These are phyloP conservation scores for Gila orcuttii DNA, from an alignment of 2,113 vertebrate genomes.

Conservation along the genomic window DNA sequence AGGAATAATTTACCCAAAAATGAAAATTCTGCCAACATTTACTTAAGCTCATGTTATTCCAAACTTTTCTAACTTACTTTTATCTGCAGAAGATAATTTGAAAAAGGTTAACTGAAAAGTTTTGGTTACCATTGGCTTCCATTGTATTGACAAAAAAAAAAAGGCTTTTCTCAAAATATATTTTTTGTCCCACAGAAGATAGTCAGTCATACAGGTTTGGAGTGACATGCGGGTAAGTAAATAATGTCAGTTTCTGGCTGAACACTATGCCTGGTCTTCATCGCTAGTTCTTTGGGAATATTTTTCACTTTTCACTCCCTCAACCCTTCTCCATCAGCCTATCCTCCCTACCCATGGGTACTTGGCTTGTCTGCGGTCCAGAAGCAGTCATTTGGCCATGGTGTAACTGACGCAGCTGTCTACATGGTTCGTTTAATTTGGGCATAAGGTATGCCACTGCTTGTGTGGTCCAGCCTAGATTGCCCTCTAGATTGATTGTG, in stretches of 20 bases:
- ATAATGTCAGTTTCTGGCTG: conserved; percentile 5
- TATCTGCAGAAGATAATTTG: not conserved
- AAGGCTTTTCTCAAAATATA: not conserved
- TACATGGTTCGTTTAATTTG: conserved; percentile 70
- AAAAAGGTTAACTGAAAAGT: not conserved
- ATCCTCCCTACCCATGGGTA: not conserved
- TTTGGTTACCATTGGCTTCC: not conserved
- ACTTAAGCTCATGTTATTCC: not conserved
- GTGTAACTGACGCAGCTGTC: conserved; percentile 62
- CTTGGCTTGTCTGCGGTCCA: conserved; percentile 26
- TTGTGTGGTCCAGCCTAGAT: conserved; percentile 61
- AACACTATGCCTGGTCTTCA: conserved; percentile 36
- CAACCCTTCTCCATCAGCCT: conserved; percentile 42
- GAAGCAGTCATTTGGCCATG: conserved; percentile 51
- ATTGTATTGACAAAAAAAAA: not conserved
- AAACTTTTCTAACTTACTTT: not conserved
- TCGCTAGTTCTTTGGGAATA: conserved; percentile 2
- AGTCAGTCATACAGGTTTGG: no score
- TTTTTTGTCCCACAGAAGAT: no score
- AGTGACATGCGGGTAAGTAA: no score
- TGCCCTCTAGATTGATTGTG: conserved; percentile 16
- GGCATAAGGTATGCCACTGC: conserved; percentile 51
- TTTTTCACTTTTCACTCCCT: not conserved
- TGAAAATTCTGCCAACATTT: not conserved
- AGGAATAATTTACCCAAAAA: not conserved